Conservation (phyloP, 2,797 vertebrate species). For the Muraenolepis orangiensis region DNA sequence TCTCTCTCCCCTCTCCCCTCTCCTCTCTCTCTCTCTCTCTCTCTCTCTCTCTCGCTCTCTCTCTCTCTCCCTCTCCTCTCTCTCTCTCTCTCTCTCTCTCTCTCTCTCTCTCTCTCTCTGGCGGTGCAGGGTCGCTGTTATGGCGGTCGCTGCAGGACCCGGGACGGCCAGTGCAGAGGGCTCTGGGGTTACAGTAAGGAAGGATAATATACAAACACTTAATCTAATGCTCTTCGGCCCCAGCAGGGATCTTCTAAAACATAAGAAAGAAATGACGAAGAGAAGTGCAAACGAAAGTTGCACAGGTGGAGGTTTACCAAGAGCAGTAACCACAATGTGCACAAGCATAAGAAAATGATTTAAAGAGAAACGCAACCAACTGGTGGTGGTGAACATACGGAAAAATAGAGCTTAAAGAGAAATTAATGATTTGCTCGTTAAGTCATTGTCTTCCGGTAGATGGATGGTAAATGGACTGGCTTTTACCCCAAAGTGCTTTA, state of each 20-base stretch:
- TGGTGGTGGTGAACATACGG: too few relatives aligned
- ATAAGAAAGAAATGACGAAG: too few relatives aligned
- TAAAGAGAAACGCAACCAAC: too few relatives aligned
- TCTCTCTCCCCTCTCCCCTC: too few relatives aligned
- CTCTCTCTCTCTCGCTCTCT: background rate
- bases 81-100: background rate
- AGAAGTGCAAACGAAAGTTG: background rate
- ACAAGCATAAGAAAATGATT: background rate
- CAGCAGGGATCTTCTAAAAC: too few relatives aligned
- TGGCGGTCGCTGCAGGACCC: slow-evolving; percentile 84
- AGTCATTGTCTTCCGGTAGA: too few relatives aligned
- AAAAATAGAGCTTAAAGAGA: background rate
- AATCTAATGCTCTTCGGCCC: too few relatives aligned
- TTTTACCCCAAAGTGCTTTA: too few relatives aligned
- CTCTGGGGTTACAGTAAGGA: slow-evolving; percentile 87
- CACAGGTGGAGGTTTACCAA: background rate
- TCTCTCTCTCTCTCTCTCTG: background rate
- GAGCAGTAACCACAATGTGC: background rate
- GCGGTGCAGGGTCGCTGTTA: slow-evolving; percentile 86
- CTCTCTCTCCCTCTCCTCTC: background rate
- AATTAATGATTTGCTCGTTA: too few relatives aligned
- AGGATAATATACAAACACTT: too few relatives aligned
- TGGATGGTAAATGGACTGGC: too few relatives aligned
- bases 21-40: background rate
- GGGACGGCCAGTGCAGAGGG: slow-evolving; percentile 84